Percentiles rank a stretch among this genome's conserved stretches.
Evolutionary conservation across 2,113 vertebrate species (phyloP).

Genomic region (Haplochromis burtoni): DNA sequence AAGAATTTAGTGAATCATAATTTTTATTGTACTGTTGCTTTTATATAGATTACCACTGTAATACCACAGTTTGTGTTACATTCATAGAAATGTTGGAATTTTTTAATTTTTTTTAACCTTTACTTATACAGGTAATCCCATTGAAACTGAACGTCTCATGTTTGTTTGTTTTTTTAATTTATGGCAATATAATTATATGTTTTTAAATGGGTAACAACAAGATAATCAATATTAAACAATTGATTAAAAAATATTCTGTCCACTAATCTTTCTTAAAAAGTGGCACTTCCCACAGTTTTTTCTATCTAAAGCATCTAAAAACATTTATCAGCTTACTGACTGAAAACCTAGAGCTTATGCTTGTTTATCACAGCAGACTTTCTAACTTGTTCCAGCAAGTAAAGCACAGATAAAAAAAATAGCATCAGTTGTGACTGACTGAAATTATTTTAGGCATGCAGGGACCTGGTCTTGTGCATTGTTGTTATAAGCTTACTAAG

Average conservation of each 20-base stretch:
- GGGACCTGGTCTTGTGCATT: not conserved
- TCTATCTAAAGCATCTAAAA: not conserved
- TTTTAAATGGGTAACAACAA: not conserved
- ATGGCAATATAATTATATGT: not conserved
- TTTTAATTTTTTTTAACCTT: fast-evolving
- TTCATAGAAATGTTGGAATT: not conserved
- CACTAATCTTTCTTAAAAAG: not conserved
- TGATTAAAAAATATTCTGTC: not conserved
- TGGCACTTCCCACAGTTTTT: not conserved
- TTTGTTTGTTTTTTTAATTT: not conserved
- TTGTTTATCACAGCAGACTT: not conserved
- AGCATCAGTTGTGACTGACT: not conserved
- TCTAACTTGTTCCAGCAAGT: not conserved
- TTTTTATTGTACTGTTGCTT: not conserved
- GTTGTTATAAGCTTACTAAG: not conserved
- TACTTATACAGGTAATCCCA: not conserved
- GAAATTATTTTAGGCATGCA: not conserved
- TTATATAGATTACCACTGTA: not conserved
- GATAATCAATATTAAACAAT: not conserved
- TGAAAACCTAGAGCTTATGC: not conserved
- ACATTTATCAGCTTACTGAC: not conserved
- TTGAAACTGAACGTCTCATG: not conserved
- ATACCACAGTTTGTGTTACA: not conserved
- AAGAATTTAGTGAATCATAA: not conserved
- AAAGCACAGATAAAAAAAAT: not conserved